phyloP scores from a whole-genome alignment of 2,797 vertebrate species.

The Pseudochromis fuscus region DNA sequence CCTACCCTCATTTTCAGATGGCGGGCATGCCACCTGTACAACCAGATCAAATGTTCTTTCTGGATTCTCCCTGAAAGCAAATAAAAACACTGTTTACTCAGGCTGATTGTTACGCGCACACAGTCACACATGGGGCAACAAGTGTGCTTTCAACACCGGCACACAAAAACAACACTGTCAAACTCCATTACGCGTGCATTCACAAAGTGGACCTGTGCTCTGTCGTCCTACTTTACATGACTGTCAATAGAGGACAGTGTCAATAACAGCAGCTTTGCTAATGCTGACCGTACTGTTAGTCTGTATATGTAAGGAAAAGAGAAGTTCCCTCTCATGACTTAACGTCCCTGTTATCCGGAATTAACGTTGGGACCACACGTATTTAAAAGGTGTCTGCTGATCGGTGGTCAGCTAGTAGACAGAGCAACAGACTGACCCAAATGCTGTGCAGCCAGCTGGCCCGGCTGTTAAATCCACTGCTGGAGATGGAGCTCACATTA shows the following conservation, averaged over 20 bases:
- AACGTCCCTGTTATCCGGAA: background rate
- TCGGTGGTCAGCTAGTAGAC: constrained; percentile 66
- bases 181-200: background rate
- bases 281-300: background rate
- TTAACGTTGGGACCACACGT: constrained; percentile 3
- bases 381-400: constrained; percentile 55
- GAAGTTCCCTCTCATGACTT: background rate
- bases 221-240: constrained; percentile 17
- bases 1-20: constrained; percentile 93
- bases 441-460: constrained; percentile 74
- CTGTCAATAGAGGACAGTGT: constrained; percentile 18
- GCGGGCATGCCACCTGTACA: constrained; percentile 92
- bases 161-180: too few species aligned
- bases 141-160: too few species aligned
- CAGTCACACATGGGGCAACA: background rate
- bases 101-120: background rate
- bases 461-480: constrained; percentile 63
- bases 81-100: constrained; percentile 24
- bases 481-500: constrained; percentile 60
- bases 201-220: background rate
- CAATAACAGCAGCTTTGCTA: constrained; percentile 7
- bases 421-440: constrained; percentile 66
- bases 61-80: constrained; percentile 90
- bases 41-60: constrained; percentile 96
- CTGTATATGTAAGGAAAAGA: background rate